Evolutionary conservation across 2,113 vertebrate genomes (phyloP).

Genomic region (Corythoichthys haematopterus): DNA sequence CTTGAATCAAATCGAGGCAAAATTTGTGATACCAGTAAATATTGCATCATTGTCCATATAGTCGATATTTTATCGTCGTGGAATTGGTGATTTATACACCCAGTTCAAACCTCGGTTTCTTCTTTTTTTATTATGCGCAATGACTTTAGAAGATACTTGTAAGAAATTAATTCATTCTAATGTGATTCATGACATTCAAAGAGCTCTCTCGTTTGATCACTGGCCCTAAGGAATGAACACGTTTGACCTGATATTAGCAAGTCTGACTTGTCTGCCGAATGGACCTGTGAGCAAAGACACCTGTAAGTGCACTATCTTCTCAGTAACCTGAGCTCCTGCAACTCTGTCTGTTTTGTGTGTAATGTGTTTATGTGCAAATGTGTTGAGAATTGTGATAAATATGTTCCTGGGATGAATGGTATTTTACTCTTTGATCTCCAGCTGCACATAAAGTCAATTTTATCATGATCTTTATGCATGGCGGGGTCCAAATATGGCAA

Average conservation of each 20-base stretch:
- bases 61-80: too few species aligned
- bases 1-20: too few species aligned
- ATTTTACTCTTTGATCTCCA: slow-evolving; percentile 27
- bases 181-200: slow-evolving; percentile 33
- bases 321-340: slow-evolving; percentile 4
- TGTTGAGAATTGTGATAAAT: slow-evolving; percentile 17
- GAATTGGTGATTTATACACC: too few species aligned
- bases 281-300: slow-evolving; percentile 21
- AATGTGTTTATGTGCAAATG: slow-evolving; percentile 1
- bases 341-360: not conserved
- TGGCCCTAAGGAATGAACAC: slow-evolving; percentile 8
- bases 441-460: slow-evolving; percentile 24
- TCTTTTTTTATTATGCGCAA: not conserved
- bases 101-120: slow-evolving; percentile 1
- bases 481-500: not conserved
- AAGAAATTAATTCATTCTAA: slow-evolving; percentile 41
- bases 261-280: slow-evolving; percentile 18
- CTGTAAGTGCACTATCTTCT: slow-evolving; percentile 16
- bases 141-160: slow-evolving; percentile 5
- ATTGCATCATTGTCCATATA: too few species aligned
- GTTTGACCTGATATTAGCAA: slow-evolving; percentile 18
- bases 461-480: slow-evolving; percentile 9
- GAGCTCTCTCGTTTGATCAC: slow-evolving; percentile 13
- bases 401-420: slow-evolving; percentile 17
- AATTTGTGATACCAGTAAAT: too few species aligned